These are phyloP conservation scores for Turnix velox DNA, from an alignment of 2,113 vertebrate species.

Conservation along the genomic window DNA sequence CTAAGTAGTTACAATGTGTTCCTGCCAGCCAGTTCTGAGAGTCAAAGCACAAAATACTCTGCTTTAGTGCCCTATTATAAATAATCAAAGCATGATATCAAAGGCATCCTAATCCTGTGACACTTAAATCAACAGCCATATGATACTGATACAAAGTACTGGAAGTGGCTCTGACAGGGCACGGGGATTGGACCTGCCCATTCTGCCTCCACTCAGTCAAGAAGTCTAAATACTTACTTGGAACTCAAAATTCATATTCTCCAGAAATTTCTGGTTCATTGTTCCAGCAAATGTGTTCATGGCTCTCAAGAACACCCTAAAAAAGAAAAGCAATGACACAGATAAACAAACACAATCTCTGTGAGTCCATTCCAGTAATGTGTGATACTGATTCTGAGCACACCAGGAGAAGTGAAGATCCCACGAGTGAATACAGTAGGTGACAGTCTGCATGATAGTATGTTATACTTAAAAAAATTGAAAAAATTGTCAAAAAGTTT, in stretches of 20 bases:
- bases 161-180: background rate
- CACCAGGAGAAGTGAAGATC: background rate
- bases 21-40: background rate
- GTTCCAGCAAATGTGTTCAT: conserved; percentile 96
- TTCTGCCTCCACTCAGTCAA: too few relatives aligned
- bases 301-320: conserved; percentile 90
- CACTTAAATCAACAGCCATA: background rate
- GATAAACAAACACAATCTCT: background rate
- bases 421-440: background rate
- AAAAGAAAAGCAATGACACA: background rate
- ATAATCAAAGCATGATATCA: background rate
- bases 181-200: background rate
- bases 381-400: too few relatives aligned
- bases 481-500: background rate
- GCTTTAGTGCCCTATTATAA: background rate
- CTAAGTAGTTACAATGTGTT: background rate
- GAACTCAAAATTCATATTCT: conserved; percentile 93
- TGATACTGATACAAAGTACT: background rate
- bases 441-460: too few relatives aligned
- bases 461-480: background rate
- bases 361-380: background rate
- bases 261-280: conserved; percentile 96
- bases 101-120: background rate
- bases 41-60: background rate
- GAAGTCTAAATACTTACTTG: conserved; percentile 74